Evolutionary conservation across 2,888 invertebrate genomes (phyloP).

Genomic region (Microplitis manilae): DNA sequence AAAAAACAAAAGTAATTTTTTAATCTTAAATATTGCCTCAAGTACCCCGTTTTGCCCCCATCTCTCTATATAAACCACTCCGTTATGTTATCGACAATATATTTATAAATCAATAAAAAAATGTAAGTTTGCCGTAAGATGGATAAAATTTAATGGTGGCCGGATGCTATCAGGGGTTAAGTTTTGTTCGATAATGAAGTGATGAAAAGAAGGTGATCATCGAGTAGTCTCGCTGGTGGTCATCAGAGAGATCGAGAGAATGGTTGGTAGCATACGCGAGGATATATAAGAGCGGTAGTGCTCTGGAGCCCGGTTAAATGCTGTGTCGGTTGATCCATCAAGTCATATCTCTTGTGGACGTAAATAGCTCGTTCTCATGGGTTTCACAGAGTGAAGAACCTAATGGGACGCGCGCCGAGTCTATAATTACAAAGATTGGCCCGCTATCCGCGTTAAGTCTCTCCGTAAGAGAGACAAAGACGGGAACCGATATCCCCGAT

Average conservation of each 20-base stretch:
- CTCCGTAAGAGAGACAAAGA: neutral
- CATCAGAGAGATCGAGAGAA: neutral
- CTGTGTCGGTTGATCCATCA: neutral
- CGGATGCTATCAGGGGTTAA: neutral
- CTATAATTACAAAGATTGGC: conserved; percentile 70
- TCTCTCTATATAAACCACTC: no score
- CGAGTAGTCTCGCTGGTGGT: conserved; percentile 14
- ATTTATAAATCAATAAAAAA: neutral
- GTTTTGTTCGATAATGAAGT: conserved; percentile 33
- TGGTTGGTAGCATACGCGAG: neutral
- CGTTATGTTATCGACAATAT: no score
- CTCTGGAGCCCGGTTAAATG: conserved; percentile 15
- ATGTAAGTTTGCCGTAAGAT: neutral
- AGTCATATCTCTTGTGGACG: conserved; percentile 7
- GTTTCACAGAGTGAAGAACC: conserved; percentile 49
- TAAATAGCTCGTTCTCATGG: conserved; percentile 44
- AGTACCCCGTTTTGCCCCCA: no score
- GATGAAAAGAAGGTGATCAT: conserved; percentile 32
- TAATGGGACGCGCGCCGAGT: conserved; percentile 66
- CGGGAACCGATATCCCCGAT: conserved; percentile 33
- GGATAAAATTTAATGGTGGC: neutral
- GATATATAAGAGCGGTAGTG: neutral
- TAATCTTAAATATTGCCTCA: no score
- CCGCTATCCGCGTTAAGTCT: conserved; percentile 47
- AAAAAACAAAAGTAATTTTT: no score